Base-by-base conservation (phyloP, 1,140 invertebrate genomes). In the Coenobita brevimanus region DNA sequence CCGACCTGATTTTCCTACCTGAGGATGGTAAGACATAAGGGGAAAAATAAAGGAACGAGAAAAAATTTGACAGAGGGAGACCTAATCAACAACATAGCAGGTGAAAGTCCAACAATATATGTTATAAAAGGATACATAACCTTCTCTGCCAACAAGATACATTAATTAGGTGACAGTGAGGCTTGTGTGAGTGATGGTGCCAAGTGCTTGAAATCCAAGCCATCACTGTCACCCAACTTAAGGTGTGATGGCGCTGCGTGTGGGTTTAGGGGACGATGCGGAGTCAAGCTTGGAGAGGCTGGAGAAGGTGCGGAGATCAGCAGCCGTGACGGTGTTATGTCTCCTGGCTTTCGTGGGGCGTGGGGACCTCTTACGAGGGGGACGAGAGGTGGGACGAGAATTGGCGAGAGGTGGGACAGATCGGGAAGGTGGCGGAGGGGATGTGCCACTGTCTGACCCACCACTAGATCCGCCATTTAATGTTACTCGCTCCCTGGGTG, bases 241-340 rank as follows among this genome's bases (percentile, higher is more conserved):
- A 27, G 85, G 85, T 0, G 85, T 87, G 57, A 87, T 81, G 30
- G 85, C 85, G 57, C 60, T 57, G 38, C 85, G 76, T 33, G 64
- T 54, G 15, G 85, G 85, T 38, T 54, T 81, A 1, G 76, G 73
- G 1, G 85, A 30, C 30, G 24, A 54, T 4, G 24, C 38, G 1
- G 76, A 69, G 27, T 87, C 85, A 27, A 87, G 78, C 69, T 79
- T 87, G 54, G 85, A 78, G 46, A 87, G 85, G 27, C 85, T 87
- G 43, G 85, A 87, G 41, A 80, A 64, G 24, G 73, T 64, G 6
- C 85, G 76, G 6, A 81, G 46, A 21, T 87, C 85, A 27, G 43
- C 38, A 57, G 76, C 27, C 21, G 46, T 81, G 27, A 54, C 38
- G 41, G 76, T 81, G n/a, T n/a, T 57, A 10, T 54, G 62, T 27